Evolutionary conservation across 35 echinoderm and acorn worm genomes (phyloP).

Genomic region (Strongylocentrotus purpuratus): DNA sequence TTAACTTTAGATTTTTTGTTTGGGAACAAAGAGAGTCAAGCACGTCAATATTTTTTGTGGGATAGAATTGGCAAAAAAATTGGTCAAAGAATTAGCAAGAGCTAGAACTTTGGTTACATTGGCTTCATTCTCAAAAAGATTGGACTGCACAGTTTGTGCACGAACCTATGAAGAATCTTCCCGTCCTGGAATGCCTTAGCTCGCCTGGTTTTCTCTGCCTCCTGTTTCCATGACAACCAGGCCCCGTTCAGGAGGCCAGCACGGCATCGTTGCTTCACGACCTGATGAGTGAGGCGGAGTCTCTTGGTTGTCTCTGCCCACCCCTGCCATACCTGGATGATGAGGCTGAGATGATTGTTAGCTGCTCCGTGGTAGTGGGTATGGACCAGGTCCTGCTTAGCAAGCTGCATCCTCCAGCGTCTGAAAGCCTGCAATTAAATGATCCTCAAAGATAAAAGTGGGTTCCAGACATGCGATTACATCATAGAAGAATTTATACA

Average conservation of each 20-base stretch:
- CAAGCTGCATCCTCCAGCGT: conserved; percentile 24
- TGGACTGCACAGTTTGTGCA: neutral
- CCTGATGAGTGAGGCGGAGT: neutral
- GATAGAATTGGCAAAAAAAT: too few species aligned
- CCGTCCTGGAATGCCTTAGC: neutral
- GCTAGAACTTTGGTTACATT: too few species aligned
- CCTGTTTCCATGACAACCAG: conserved; percentile 38
- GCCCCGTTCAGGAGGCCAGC: neutral
- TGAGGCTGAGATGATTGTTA: neutral
- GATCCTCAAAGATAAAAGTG: too few species aligned
- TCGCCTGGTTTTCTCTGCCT: neutral
- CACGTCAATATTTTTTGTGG: too few species aligned
- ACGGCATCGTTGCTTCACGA: neutral
- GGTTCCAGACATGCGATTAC: too few species aligned
- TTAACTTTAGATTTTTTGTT: too few species aligned
- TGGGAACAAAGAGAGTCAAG: too few species aligned
- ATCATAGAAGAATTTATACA: too few species aligned
- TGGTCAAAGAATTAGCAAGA: too few species aligned
- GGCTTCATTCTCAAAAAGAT: neutral
- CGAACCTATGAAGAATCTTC: conserved; percentile 24
- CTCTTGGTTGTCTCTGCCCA: neutral
- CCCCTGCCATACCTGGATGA: conserved; percentile 14
- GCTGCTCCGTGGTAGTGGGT: conserved; percentile 31
- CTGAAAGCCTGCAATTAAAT: conserved; percentile 24
- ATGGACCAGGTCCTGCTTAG: neutral